Evolutionary conservation across 2,797 vertebrate species (phyloP).

Genomic region (Eutrigla gurnardus): DNA sequence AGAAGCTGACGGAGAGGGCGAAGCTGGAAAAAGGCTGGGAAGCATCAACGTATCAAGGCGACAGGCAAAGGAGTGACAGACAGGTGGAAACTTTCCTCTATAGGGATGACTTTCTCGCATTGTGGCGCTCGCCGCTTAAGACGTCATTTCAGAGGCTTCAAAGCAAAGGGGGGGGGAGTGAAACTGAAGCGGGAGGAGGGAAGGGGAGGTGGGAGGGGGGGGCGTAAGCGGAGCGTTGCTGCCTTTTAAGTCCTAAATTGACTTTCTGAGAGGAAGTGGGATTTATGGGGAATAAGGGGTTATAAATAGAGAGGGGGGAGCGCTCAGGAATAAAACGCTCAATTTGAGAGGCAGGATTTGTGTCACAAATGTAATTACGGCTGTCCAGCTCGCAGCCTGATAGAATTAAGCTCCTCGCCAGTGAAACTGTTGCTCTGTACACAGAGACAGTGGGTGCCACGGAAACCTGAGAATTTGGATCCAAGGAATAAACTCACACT

Average conservation of each 20-base stretch:
- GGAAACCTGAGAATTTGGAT: conserved; percentile 40
- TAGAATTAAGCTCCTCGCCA: conserved; percentile 82
- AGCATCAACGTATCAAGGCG: no score
- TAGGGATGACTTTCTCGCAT: conserved; percentile 55
- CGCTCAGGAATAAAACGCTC: conserved; percentile 81
- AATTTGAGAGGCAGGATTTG: conserved; percentile 85
- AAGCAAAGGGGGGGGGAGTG: conserved; percentile 44
- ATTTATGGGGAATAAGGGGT: conserved; percentile 81
- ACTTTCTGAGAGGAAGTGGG: conserved; percentile 81
- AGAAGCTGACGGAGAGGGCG: conserved; percentile 34
- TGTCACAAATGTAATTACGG: conserved; percentile 86
- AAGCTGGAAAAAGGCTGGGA: no score
- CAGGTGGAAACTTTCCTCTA: conserved; percentile 54
- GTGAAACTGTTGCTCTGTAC: conserved; percentile 52
- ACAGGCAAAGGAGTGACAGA: conserved; percentile 32
- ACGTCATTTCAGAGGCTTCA: conserved; percentile 60
- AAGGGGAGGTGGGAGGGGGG: conserved; percentile 20
- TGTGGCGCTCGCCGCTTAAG: conserved; percentile 45
- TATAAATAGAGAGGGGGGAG: conserved; percentile 79
- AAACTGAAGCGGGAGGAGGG: conserved; percentile 41
- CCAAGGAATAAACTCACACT: conserved; percentile 26
- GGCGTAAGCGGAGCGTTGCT: conserved; percentile 59
- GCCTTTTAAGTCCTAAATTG: conserved; percentile 83
- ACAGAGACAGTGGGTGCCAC: conserved; percentile 22
- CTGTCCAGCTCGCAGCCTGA: conserved; percentile 81